These are phyloP conservation scores for Emys orbicularis DNA, from an alignment of 2,797 vertebrate species.

Conservation along the genomic window DNA sequence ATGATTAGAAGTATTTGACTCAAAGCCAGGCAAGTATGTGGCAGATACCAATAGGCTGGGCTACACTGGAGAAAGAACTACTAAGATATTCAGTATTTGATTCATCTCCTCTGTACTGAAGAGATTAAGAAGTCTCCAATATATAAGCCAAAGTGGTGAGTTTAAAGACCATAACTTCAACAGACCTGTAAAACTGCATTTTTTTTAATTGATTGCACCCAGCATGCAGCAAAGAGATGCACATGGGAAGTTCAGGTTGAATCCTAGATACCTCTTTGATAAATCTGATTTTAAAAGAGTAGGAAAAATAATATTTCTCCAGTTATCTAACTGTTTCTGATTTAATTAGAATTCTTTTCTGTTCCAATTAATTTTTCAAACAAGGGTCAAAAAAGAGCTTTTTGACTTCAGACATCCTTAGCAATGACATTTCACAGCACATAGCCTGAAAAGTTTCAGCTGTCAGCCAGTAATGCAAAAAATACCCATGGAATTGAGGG, in stretches of 20 bases:
- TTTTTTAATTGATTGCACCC: background rate
- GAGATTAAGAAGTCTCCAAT: background rate
- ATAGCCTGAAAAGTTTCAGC: background rate
- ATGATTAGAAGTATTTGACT: background rate
- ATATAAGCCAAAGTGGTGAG: background rate
- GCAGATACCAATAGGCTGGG: background rate
- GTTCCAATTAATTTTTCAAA: background rate
- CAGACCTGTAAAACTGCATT: background rate
- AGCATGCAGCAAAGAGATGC: background rate
- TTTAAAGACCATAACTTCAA: conserved; percentile 4
- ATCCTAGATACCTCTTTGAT: conserved; percentile 32
- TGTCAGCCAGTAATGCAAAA: background rate
- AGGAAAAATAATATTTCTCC: background rate
- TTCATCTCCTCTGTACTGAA: background rate
- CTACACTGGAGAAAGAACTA: background rate
- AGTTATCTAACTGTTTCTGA: background rate
- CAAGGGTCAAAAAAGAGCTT: background rate
- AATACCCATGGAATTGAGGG: background rate
- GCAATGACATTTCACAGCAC: background rate
- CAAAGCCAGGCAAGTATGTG: background rate
- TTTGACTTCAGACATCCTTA: background rate
- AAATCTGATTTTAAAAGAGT: conserved; percentile 23
- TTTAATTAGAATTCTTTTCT: conserved; percentile 9
- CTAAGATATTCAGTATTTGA: background rate
- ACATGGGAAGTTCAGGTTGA: background rate